These are phyloP conservation scores for Tachypleus tridentatus DNA, from an alignment of 1,140 invertebrate genomes.

Conservation along the genomic window DNA sequence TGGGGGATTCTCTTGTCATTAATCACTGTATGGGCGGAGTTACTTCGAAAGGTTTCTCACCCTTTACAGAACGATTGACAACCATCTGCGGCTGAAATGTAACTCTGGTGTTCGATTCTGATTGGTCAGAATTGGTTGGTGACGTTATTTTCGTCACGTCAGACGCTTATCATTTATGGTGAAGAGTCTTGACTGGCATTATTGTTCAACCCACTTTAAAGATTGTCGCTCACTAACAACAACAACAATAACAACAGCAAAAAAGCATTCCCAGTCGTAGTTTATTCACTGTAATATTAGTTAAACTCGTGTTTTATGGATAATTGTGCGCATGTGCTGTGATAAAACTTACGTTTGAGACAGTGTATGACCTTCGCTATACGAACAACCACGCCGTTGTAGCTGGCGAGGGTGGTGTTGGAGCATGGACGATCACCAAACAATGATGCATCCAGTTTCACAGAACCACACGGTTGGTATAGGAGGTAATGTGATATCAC, in stretches of 20 bases:
- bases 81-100: slow-evolving; percentile 18
- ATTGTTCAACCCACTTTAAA: slow-evolving; percentile 28
- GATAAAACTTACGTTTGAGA: slow-evolving; percentile 13
- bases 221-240: slow-evolving; percentile 26
- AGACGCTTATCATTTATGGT: slow-evolving; percentile 26
- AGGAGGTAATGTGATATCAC: slow-evolving; percentile 31
- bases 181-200: slow-evolving; percentile 32
- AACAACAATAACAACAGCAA: slow-evolving; percentile 19
- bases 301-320: slow-evolving; percentile 19
- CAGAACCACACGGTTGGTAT: slow-evolving; percentile 34
- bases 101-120: slow-evolving; percentile 5
- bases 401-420: slow-evolving; percentile 2
- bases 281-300: slow-evolving; percentile 22
- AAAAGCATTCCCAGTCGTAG: slow-evolving; percentile 26
- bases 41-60: slow-evolving; percentile 4
- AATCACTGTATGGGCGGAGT: slow-evolving; percentile 21
- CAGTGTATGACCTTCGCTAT: background rate
- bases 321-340: slow-evolving; percentile 18
- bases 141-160: slow-evolving; percentile 20
- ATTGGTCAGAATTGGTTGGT: slow-evolving; percentile 13
- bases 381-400: background rate
- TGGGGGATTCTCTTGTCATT: slow-evolving; percentile 21
- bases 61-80: slow-evolving; percentile 21
- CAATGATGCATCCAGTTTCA: slow-evolving; percentile 40
- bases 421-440: slow-evolving; percentile 31